phyloP scores from a whole-genome alignment of 2,797 vertebrate species.

The Melanotaenia boesemani region DNA sequence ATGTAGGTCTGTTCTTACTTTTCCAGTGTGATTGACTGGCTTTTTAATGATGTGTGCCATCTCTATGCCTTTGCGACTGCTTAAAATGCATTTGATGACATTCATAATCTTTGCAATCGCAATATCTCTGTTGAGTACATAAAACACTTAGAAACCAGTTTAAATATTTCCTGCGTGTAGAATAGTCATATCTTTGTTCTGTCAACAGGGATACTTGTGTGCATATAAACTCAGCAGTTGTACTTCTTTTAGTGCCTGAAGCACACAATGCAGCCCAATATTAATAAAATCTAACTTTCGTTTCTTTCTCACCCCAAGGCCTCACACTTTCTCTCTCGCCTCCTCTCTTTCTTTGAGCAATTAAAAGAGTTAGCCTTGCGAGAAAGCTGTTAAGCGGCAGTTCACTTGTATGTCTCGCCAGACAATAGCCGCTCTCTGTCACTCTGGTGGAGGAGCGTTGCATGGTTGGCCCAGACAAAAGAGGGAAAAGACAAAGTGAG shows the following conservation, averaged over 20 bases:
- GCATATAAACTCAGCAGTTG: background rate
- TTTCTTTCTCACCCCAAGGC: constrained; percentile 24
- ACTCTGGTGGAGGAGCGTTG: constrained; percentile 34
- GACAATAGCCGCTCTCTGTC: constrained; percentile 65
- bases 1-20: background rate
- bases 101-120: constrained; percentile 1
- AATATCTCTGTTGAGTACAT: background rate
- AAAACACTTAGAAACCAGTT: background rate
- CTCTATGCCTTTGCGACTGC: background rate
- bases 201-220: background rate
- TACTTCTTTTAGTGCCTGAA: background rate
- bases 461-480: constrained; percentile 59
- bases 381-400: constrained; percentile 48
- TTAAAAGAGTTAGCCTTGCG: constrained; percentile 67
- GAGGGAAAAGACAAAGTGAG: constrained; percentile 57
- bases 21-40: background rate
- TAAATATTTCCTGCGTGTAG: background rate
- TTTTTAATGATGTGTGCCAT: background rate
- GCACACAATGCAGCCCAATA: background rate
- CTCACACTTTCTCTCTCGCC: constrained; percentile 17
- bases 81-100: background rate
- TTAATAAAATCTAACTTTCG: constrained; percentile 27
- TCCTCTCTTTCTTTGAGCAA: constrained; percentile 45
- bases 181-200: constrained; percentile 1
- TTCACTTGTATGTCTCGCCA: constrained; percentile 38